Evolutionary conservation across 2,888 invertebrate species (phyloP).

Genomic region (Spisula subtruncata): DNA sequence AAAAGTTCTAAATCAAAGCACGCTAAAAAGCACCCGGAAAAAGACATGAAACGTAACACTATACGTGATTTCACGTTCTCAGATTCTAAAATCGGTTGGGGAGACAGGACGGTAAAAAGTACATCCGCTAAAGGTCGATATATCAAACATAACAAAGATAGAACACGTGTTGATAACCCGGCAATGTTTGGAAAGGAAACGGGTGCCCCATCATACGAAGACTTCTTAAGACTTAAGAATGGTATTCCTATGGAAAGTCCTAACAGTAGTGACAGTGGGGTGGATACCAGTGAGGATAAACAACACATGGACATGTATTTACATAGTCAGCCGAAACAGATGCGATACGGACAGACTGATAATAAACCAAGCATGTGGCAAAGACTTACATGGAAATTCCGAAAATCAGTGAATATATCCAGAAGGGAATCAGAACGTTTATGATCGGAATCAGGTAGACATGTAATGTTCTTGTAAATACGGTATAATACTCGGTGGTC

Average conservation of each 20-base stretch:
- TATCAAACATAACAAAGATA: slow-evolving; percentile 74
- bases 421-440: slow-evolving; percentile 37
- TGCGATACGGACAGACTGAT: slow-evolving; percentile 56
- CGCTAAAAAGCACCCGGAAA: slow-evolving; percentile 38
- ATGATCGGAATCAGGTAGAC: background rate
- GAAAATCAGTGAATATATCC: slow-evolving; percentile 47
- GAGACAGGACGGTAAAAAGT: slow-evolving; percentile 75
- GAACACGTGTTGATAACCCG: slow-evolving; percentile 48
- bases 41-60: slow-evolving; percentile 69
- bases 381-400: slow-evolving; percentile 75
- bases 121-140: slow-evolving; percentile 76
- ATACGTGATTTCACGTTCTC: slow-evolving; percentile 75
- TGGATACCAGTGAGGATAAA: slow-evolving; percentile 60
- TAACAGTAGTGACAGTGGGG: slow-evolving; percentile 72
- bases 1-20: slow-evolving; percentile 57
- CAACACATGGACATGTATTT: slow-evolving; percentile 53
- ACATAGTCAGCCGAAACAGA: slow-evolving; percentile 74
- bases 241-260: slow-evolving; percentile 61
- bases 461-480: background rate
- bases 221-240: slow-evolving; percentile 72
- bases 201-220: slow-evolving; percentile 71
- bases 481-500: background rate
- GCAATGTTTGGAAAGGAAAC: background rate
- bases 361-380: slow-evolving; percentile 72
- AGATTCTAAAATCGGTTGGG: slow-evolving; percentile 76